Evolutionary conservation across 2,113 vertebrate species (phyloP), one percentile per base, ranked within the genome.

Genomic region (Brachionichthys hirsutus): DNA sequence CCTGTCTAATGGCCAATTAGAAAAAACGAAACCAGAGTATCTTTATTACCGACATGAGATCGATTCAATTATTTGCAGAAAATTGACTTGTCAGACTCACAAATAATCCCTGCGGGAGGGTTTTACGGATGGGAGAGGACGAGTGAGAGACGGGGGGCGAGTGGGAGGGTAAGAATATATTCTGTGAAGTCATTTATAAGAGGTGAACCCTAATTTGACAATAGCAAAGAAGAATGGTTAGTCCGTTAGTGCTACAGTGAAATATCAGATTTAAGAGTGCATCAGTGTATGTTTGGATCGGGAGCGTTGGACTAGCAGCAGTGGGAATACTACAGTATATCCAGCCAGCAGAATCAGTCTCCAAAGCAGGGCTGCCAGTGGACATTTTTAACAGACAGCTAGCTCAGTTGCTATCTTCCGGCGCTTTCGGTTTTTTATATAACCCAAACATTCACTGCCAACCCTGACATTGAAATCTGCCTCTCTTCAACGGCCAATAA

Each of bases 341-440:
- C 75, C 59, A 85, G 47, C 85, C 79, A 84, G 81, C 82, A 87
- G 81, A 85, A 55, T 80, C 72, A 67, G 81, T 69, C 70, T 87
- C 82, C 67, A 52, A 59, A 69, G 66, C 58, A 46, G 55, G 36
- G 41, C 30, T 57, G 35, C 8, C 24, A 66, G 67, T 30, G 42
- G 22, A 35, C 11, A 30, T 30, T 30, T 30, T 30, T 30, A 30
- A 4, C 24, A 30, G 24, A 4, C 24, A 30, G 24, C 24, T 18
- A 30, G 49, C 38, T 54, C 43, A 22, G 17, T 12, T 48, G 5
- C 9, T 58, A 34, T 36, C 19, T 63, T 60, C 67, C n/a, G 46
- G 19, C 10, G 36, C 34, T 52, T 46, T 53, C 12, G 16, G 16
- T 11, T 46, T 51, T 54, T 36, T 61, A 47, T 12, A 10, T 51